Conservation (phyloP, 2,113 vertebrate species). For the Motacilla tschutschensis region DNA sequence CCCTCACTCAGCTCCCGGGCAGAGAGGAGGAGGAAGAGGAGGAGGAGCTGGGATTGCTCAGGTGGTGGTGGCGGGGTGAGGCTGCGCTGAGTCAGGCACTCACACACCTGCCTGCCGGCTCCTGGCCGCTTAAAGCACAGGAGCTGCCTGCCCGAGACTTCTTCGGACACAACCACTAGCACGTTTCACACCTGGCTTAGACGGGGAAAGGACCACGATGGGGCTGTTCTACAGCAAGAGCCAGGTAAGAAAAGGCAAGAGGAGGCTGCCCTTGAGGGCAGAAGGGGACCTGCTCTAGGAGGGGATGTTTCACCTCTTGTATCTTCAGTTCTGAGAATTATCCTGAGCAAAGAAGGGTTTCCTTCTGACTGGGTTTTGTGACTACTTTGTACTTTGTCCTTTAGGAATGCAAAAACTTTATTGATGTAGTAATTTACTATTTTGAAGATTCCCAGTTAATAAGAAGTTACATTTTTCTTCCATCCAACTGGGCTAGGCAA, state of each 20-base stretch:
- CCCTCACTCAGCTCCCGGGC: fast-evolving
- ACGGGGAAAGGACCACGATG: background rate
- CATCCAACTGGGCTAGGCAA: background rate
- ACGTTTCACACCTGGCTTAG: background rate
- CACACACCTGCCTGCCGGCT: constrained; percentile 47
- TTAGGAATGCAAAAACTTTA: background rate
- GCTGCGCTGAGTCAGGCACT: constrained; percentile 66
- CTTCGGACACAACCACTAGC: fast-evolving
- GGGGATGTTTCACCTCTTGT: background rate
- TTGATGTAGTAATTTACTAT: background rate
- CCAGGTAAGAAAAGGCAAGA: constrained; percentile 36
- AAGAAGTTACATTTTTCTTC: background rate
- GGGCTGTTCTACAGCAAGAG: constrained; percentile 52
- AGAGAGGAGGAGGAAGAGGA: background rate
- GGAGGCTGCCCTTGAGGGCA: background rate
- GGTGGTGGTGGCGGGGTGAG: background rate
- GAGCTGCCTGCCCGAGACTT: background rate
- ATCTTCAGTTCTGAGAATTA: background rate
- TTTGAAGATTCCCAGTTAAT: background rate
- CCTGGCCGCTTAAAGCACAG: constrained; percentile 4
- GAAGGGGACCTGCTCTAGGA: background rate
- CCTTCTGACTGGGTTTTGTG: background rate
- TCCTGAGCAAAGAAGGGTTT: background rate
- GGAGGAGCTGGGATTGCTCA: constrained; percentile 45
- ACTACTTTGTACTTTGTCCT: background rate